These are phyloP conservation scores for Neolamprologus variostigma DNA, from an alignment of 2,113 vertebrate genomes.

Conservation along the genomic window DNA sequence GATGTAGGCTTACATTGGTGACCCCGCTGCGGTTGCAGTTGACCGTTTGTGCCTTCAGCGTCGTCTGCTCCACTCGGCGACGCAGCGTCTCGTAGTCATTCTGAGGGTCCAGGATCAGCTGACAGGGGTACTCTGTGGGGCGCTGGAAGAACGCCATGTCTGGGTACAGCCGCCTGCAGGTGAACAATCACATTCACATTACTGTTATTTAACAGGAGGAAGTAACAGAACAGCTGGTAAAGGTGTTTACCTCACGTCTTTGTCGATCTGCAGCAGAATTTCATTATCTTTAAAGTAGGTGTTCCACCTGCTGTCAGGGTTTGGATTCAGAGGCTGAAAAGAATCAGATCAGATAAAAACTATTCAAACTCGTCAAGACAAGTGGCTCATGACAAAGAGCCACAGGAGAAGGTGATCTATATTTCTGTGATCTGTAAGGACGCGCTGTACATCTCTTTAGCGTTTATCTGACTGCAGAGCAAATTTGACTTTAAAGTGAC, in stretches of 20 bases:
- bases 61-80: constrained; percentile 89
- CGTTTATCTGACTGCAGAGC: neutral
- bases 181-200: neutral
- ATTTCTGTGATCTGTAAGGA: neutral
- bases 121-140: constrained; percentile 89
- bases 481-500: neutral
- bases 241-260: constrained; percentile 86
- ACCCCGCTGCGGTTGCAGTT: constrained; percentile 92
- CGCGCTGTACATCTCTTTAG: neutral
- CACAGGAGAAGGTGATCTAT: neutral
- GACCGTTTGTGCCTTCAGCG: constrained; percentile 90
- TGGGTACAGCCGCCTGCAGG: constrained; percentile 85
- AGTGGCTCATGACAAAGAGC: neutral
- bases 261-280: constrained; percentile 95
- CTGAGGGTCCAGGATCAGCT: constrained; percentile 90
- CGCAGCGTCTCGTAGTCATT: constrained; percentile 95
- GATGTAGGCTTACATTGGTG: constrained; percentile 80
- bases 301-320: constrained; percentile 95
- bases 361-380: neutral
- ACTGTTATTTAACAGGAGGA: neutral
- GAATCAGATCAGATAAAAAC: neutral
- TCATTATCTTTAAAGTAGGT: constrained; percentile 98
- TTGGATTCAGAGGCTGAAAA: constrained; percentile 90
- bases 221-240: neutral
- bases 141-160: constrained; percentile 98